Base-by-base conservation (phyloP, 2,888 invertebrate species). In the Bugula neritina region DNA sequence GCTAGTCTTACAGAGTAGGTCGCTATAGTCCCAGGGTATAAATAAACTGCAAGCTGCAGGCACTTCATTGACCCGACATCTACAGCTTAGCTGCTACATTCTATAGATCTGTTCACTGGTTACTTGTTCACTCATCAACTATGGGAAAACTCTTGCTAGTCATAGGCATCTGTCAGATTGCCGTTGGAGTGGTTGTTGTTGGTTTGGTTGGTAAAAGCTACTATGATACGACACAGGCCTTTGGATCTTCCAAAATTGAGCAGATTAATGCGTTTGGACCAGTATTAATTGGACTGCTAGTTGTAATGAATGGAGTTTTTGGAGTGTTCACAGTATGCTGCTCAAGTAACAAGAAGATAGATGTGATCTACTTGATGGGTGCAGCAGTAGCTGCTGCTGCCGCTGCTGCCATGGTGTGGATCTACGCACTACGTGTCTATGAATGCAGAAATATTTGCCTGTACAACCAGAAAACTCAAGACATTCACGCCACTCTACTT, bases 321-420 rank as follows among this genome's bases (percentile, higher is more conserved):
- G 63, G 63, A 13, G 27, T 25, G 5, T 10, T 63, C 5, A 63
- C 63, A 2, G 17, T 31, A 3, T 63, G 63, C 63, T 63, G 63
- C 63, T 13, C 25, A 29, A 27, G 27, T 5, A 63, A 31, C 31
- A 63, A 63, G 34, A 25, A 63, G 31, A 31, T 63, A 10, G 63
- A 31, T 13, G 63, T 63, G 31, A 31, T 63, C 63, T 63, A 63
- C 27, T n/a, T 63, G 31, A 63, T 63, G 13, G 63, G 63, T 31
- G 63, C 63, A 3, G 10, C 63, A 34, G 63, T 63, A 27, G 63
- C 63, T 13, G 63, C 63, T 17, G 31, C 31, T 27, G 63, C 63
- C 3, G 17, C 63, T 13, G 63, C 63, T 17, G 63, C 63, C 63
- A 63, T 63, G 63, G 21, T 63, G 29, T 63, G 63, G 63, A 63